A percentile compares a stretch with the other conserved stretches of the same genome.
Conservation (phyloP, 53 echinoderm and acorn worm genomes). For the Apostichopus leukothele region DNA sequence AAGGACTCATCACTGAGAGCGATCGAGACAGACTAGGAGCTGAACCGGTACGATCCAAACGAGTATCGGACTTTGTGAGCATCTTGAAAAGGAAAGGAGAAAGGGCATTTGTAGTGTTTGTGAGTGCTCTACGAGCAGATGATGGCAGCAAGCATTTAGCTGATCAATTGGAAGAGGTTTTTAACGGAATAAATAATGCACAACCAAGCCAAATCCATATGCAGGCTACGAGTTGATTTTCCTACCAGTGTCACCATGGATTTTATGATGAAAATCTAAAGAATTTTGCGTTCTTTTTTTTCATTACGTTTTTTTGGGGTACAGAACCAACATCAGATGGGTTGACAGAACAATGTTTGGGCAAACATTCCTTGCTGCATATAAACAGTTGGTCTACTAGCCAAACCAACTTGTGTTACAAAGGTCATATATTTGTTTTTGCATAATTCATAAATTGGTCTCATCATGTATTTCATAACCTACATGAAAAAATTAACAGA, state of each 20-base stretch:
- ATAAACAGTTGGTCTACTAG: too few relatives aligned
- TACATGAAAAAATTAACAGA: too few relatives aligned
- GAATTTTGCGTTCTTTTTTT: too few relatives aligned
- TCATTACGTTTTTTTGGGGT: too few relatives aligned
- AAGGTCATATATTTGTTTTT: too few relatives aligned
- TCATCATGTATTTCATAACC: too few relatives aligned
- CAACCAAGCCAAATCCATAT: not conserved
- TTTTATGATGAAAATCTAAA: too few relatives aligned
- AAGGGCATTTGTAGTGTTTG: slow-evolving; percentile 33
- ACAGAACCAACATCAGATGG: too few relatives aligned
- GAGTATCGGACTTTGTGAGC: slow-evolving; percentile 8
- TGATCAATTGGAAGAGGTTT: not conserved
- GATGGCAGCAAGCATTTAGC: slow-evolving; percentile 33
- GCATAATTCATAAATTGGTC: too few relatives aligned
- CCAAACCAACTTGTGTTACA: too few relatives aligned
- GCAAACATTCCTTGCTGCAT: too few relatives aligned
- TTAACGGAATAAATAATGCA: not conserved
- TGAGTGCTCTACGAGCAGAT: not conserved
- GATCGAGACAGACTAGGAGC: slow-evolving; percentile 1
- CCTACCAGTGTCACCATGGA: not conserved
- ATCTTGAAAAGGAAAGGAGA: slow-evolving; percentile 9
- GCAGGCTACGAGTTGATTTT: not conserved
- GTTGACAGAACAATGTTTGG: too few relatives aligned
- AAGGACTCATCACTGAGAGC: slow-evolving; percentile 31
- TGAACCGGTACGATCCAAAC: not conserved